Percentiles rank a stretch among this genome's conserved stretches.
These are phyloP conservation scores for Magallana angulata DNA, from an alignment of 1,140 invertebrate genomes.

Conservation along the genomic window DNA sequence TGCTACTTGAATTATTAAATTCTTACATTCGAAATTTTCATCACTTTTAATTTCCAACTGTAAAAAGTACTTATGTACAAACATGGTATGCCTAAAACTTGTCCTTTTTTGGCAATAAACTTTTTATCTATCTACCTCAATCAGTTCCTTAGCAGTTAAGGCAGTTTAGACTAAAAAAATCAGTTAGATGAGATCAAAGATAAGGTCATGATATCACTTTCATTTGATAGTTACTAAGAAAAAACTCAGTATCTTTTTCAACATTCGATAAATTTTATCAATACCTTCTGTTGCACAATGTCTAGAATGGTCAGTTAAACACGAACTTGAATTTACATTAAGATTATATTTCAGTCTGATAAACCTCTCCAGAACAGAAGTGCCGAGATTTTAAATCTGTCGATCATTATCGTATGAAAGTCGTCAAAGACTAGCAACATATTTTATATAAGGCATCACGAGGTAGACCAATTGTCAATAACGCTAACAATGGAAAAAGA, in stretches of 20 bases:
- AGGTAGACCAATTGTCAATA: not conserved
- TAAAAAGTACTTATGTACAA: too few species aligned
- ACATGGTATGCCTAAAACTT: too few species aligned
- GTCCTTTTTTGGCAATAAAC: too few species aligned
- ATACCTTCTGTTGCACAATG: conserved; percentile 4
- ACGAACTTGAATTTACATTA: conserved; percentile 19
- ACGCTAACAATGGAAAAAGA: not conserved
- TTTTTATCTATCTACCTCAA: too few species aligned
- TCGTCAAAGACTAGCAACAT: conserved; percentile 10
- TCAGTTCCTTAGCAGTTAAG: too few species aligned
- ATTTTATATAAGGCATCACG: not conserved
- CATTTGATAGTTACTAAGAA: conserved; percentile 17
- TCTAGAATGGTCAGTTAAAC: not conserved
- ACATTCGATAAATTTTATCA: conserved; percentile 25
- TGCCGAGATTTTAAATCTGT: conserved; percentile 27
- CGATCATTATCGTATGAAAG: conserved; percentile 2
- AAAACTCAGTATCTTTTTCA: conserved; percentile 18
- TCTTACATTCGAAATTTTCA: too few species aligned
- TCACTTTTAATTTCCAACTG: too few species aligned
- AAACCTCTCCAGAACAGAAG: not conserved
- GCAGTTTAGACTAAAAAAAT: not conserved
- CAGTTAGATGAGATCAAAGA: conserved; percentile 12
- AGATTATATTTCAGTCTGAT: conserved; percentile 20
- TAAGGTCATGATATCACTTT: conserved; percentile 8
- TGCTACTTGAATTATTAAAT: too few species aligned